Evolutionary conservation across 2,113 vertebrate species (phyloP), one percentile per base, ranked within the genome.

Genomic region (Hemibagrus wyckioides): DNA sequence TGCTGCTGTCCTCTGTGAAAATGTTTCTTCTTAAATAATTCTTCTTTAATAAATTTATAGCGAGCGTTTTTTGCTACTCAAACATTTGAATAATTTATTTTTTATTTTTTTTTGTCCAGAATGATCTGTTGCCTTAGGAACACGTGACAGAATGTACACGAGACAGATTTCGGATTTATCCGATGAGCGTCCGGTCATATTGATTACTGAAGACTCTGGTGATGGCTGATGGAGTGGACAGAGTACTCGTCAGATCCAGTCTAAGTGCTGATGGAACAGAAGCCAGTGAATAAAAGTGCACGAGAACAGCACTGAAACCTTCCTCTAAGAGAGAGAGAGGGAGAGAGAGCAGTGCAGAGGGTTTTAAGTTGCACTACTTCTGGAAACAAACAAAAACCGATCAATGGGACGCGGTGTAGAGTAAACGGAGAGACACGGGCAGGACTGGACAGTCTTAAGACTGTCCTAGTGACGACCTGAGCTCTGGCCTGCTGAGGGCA

Each of bases 191-290:
- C 48, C 2, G 6, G n/a, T 19, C 48, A 54, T 79, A 19, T 28
- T 76, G 48, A 54, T 19, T 30, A 48, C 39, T 30, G 25, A 77
- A 50, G 44, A 50, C 39, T 44, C 39, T 75, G 71, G 39, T 48
- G 15, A 0, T 80, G 23, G 33, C 54, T 30, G 17, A 4, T 3
- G 21, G 82, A 61, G 83, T 25, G 75, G 36, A 52, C 48, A 21
- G 21, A 63, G 23, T 33, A 33, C 44, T 65, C 50, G 23, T 36
- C 54, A 36, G n/a, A 41, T 63, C 25, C 57, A 73, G 30, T 25
- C 21, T 52, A 73, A 39, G 67, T 75, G 69, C 54, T 85, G 25
- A 36, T 59, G 71, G 28, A n/a, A 85, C 54, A 85, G 23, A n/a
- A 19, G 52, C 48, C 48, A 10, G 52, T 28, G 71, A 25, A 48